Evolutionary conservation across 2,888 invertebrate genomes (phyloP), one percentile per base, ranked within the genome.

Genomic region (Aporophyla lueneburgensis): DNA sequence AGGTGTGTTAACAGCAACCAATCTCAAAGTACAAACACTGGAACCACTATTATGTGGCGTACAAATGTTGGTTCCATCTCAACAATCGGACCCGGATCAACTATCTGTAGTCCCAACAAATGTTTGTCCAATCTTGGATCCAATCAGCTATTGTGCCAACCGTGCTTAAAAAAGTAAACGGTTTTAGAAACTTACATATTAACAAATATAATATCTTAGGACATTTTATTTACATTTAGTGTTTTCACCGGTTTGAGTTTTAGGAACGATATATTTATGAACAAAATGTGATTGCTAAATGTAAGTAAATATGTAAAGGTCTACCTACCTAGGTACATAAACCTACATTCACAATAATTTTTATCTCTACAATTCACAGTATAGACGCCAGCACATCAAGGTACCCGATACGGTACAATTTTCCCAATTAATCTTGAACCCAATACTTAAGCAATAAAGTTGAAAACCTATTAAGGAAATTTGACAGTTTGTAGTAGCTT

Each of bases 1-100:
- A 1, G 0, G 43, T n/a, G 5, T 5, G 10, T n/a, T 27, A 40
- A 51, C 19, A 73, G 2, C 40, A 2, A 14, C 27, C n/a, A 21
- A 74, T 62, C 43, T 46, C 10, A 5, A 61, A 14, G n/a, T 19
- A 61, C 75, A n/a, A 61, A 61, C 7, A 74, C 53, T 7, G 27
- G 43, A 74, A 33, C n/a, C 5, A 19, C 21, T 66, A 10, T 71
- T 70, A 10, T 49, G n/a, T 10, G 21, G 9, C 21, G 3, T 40
- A 40, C 40, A 65, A 71, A 53, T 66, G 16, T 53, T 43, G 27
- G 21, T 53, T 7, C 24, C 7, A 43, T 66, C 24, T 53, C 74
- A n/a, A 61, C 6, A 74, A 27, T 27, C 27, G 19, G 19, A 53
- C n/a, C 43, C 6, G 27, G 43, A 74, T 33, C 21, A 19, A 40